A percentile compares a stretch with the other conserved stretches of the same genome.
These are phyloP conservation scores for Mobula birostris DNA, from an alignment of 2,113 vertebrate genomes.

Conservation along the genomic window DNA sequence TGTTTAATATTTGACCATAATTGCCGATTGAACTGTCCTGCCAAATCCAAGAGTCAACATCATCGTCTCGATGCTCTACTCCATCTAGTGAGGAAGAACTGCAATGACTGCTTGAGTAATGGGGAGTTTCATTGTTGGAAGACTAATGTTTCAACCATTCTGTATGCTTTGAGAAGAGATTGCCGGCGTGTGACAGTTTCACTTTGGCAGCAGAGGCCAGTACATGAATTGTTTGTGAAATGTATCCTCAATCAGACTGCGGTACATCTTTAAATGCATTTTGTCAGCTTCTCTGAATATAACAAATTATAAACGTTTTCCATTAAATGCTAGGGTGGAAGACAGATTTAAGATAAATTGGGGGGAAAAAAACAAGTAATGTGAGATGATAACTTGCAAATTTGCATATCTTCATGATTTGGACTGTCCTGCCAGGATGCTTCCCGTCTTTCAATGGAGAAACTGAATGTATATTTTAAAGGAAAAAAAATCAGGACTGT, in stretches of 20 bases:
- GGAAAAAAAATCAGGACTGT: background rate
- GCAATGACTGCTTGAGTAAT: background rate
- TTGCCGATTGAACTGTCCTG: too few relatives aligned
- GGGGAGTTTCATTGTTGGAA: background rate
- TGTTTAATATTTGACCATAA: background rate
- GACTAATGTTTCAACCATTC: background rate
- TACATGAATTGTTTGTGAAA: background rate
- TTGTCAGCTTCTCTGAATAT: too few relatives aligned
- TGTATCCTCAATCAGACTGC: background rate
- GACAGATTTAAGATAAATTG: background rate
- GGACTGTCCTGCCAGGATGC: background rate
- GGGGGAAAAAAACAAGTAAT: background rate
- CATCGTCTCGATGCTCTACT: background rate
- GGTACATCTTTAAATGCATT: background rate
- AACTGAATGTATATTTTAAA: background rate
- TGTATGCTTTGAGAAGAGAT: background rate
- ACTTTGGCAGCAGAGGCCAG: background rate
- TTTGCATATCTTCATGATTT: too few relatives aligned
- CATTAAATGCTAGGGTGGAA: background rate
- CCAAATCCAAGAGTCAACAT: background rate
- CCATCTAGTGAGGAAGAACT: constrained; percentile 1
- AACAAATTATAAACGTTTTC: too few relatives aligned
- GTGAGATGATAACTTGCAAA: too few relatives aligned
- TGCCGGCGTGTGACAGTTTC: background rate
- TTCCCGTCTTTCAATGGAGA: background rate